Percentiles rank a stretch among this genome's conserved stretches.
phyloP scores from a whole-genome alignment of 2,797 vertebrate species.

The Pangasius larnaudii region DNA sequence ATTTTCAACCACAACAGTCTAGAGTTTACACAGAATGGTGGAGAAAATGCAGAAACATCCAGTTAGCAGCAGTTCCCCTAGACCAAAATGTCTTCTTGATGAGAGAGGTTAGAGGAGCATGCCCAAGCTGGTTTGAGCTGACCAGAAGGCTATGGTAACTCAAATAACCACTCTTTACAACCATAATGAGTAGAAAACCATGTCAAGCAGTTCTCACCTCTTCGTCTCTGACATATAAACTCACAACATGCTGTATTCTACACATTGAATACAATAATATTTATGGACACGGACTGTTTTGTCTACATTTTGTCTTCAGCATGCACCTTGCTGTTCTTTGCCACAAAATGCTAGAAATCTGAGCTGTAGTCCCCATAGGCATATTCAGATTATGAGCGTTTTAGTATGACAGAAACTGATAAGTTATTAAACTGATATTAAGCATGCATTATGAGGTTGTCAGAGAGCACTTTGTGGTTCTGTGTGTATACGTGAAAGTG shows the following conservation, averaged over 20 bases:
- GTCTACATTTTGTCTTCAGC: neutral
- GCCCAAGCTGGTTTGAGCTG: neutral
- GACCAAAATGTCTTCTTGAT: neutral
- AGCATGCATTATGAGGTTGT: slow-evolving; percentile 11
- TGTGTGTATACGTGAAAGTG: neutral
- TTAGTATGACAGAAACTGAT: neutral
- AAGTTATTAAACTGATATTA: slow-evolving; percentile 23
- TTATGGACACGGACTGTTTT: neutral
- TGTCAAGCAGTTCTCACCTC: neutral
- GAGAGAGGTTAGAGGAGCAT: neutral
- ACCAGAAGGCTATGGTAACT: neutral
- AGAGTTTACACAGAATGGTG: neutral
- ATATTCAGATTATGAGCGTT: slow-evolving; percentile 21
- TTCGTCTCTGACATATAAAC: neutral
- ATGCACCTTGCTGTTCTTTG: neutral
- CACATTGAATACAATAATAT: neutral
- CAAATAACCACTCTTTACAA: neutral
- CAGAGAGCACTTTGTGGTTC: neutral
- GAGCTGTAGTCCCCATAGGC: neutral
- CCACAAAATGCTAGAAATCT: neutral
- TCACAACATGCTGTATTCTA: neutral
- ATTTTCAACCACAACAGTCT: neutral
- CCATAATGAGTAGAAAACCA: neutral
- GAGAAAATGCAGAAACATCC: neutral
- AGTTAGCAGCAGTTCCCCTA: neutral